Evolutionary conservation across 2,113 vertebrate genomes (phyloP), one percentile per base, ranked within the genome.

Genomic region (Agapornis roseicollis): DNA sequence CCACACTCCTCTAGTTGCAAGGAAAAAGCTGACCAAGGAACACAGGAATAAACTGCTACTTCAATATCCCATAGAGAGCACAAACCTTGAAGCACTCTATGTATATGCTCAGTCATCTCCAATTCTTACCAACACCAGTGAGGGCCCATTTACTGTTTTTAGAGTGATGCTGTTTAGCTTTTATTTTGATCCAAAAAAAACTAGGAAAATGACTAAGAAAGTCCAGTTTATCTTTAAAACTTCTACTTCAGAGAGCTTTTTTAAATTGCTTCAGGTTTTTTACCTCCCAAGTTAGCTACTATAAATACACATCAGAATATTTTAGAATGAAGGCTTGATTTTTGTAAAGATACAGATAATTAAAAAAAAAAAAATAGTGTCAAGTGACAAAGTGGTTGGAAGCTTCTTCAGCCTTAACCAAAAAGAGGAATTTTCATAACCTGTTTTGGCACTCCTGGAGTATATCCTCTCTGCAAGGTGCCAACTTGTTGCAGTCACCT

Each of bases 401-500:
- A 80, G 29, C 9, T 80, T 64, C 29, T 42, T 73, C 44, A 41
- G 42, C 22, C n/a, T 80, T 85, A 80, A 55, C 15, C 63, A 88
- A 84, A 64, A 42, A 66, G 49, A 33, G 7, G 33, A 85, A 33
- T 25, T 73, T 84, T 77, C 35, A 35, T 39, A 66, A 53, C 42
- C 46, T 72, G 37, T 74, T 92, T 73, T 4, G 12, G 41, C 49
- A 58, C 72, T 82, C 64, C 28, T 78, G 53, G 69, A 61, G 68
- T 24, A 11, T 6, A 61, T 9, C 50, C 47, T 61, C 65, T 79
- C 90, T 80, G 60, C 9, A 4, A 80, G 63, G 76, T 85, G 91
- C 82, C 88, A 86, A 80, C 80, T 90, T 37, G 5, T 47, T 78
- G 89, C 89, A 93, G 88, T 76, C 80, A 77, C 83, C 96, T 96